These are phyloP conservation scores for Thalpophila matura DNA, from an alignment of 2,888 invertebrate genomes.

Conservation along the genomic window DNA sequence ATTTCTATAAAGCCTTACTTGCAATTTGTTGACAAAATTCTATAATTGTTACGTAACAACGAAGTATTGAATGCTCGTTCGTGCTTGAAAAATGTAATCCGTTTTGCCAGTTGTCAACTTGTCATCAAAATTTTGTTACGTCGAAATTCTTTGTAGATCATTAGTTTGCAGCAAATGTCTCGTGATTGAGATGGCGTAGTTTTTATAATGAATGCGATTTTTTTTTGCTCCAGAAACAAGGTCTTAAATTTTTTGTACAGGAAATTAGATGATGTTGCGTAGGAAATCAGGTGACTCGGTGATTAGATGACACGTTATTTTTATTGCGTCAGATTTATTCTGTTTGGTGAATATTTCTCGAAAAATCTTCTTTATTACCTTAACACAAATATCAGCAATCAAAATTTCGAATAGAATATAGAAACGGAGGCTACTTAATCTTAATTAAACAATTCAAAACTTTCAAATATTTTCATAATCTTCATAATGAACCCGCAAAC, in stretches of 20 bases:
- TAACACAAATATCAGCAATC: no score
- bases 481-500: no score
- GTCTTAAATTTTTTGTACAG: slow-evolving; percentile 37
- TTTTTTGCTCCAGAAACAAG: slow-evolving; percentile 11
- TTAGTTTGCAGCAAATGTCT: slow-evolving; percentile 41
- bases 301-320: slow-evolving; percentile 37
- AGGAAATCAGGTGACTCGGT: slow-evolving; percentile 16
- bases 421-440: no score
- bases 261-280: slow-evolving; percentile 23
- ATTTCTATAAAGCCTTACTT: slow-evolving; percentile 65
- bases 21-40: slow-evolving; percentile 67
- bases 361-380: neutral
- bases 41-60: slow-evolving; percentile 66
- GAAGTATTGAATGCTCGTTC: slow-evolving; percentile 59
- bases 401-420: no score
- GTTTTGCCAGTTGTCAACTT: slow-evolving; percentile 50
- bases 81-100: slow-evolving; percentile 67
- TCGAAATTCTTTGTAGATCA: slow-evolving; percentile 42
- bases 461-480: no score
- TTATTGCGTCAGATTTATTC: slow-evolving; percentile 12
- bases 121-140: slow-evolving; percentile 61
- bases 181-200: slow-evolving; percentile 59
- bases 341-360: neutral
- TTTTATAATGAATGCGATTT: slow-evolving; percentile 37
- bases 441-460: no score